Conservation (phyloP, 2,888 invertebrate species). For the Drosophila mimica region DNA sequence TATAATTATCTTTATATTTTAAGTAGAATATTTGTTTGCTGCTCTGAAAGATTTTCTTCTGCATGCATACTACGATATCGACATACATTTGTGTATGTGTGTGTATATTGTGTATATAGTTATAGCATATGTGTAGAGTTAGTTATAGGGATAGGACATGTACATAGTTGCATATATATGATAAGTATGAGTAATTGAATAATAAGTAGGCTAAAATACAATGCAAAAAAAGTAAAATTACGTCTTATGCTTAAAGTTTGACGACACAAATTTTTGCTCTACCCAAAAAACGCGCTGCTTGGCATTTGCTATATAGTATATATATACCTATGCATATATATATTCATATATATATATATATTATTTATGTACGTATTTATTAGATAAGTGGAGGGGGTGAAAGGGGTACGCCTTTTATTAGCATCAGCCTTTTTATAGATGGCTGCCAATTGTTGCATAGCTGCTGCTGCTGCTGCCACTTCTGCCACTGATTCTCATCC, state of each 20-base stretch:
- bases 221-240: slow-evolving; percentile 69
- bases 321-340: slow-evolving; percentile 21
- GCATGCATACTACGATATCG: slow-evolving; percentile 36
- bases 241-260: slow-evolving; percentile 61
- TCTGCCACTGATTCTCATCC: slow-evolving; percentile 69
- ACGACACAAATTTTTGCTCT: slow-evolving; percentile 56
- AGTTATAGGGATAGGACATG: slow-evolving; percentile 53
- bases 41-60: slow-evolving; percentile 33
- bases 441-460: slow-evolving; percentile 58
- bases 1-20: slow-evolving; percentile 32
- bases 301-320: slow-evolving; percentile 42
- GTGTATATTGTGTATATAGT: slow-evolving; percentile 29
- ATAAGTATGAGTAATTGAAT: slow-evolving; percentile 54
- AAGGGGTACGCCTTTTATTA: slow-evolving; percentile 25
- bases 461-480: slow-evolving; percentile 41
- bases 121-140: slow-evolving; percentile 18
- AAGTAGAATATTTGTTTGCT: slow-evolving; percentile 59
- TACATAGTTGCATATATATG: slow-evolving; percentile 51
- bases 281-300: slow-evolving; percentile 61
- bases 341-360: slow-evolving; percentile 33
- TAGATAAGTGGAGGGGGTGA: slow-evolving; percentile 18
- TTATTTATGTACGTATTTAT: slow-evolving; percentile 24
- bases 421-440: slow-evolving; percentile 52
- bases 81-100: slow-evolving; percentile 24
- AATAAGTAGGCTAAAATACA: slow-evolving; percentile 68